phyloP scores from a whole-genome alignment of 2,113 vertebrate species.

The Burhinus oedicnemus region DNA sequence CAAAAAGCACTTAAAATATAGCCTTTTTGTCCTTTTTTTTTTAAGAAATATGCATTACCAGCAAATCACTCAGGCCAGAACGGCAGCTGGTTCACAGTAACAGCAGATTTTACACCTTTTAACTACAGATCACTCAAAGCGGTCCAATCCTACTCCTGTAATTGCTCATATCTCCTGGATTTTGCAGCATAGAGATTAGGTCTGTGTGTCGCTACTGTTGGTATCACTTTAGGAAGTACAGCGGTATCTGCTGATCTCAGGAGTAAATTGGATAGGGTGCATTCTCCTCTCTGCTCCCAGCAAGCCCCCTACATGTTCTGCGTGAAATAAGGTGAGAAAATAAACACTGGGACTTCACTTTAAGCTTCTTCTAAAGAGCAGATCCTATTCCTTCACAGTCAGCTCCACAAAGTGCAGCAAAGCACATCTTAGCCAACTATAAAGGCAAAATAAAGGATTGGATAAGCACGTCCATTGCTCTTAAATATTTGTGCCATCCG shows the following conservation, averaged over 20 bases:
- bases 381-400: not conserved
- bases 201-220: not conserved
- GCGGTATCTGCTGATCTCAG: not conserved
- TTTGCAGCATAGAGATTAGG: not conserved
- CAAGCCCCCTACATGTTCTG: not conserved
- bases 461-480: fast-evolving
- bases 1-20: not conserved
- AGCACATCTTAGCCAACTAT: not conserved
- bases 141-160: not conserved
- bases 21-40: not conserved
- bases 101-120: not conserved
- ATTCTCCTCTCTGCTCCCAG: too few species aligned
- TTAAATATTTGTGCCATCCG: not conserved
- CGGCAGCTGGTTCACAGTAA: not conserved
- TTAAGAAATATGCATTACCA: not conserved
- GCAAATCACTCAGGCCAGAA: not conserved
- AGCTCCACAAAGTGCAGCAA: not conserved
- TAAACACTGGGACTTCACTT: not conserved
- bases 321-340: not conserved
- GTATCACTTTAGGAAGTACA: not conserved
- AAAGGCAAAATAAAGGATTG: not conserved
- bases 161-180: not conserved
- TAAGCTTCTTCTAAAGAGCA: not conserved
- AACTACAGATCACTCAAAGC: not conserved
- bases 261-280: not conserved